phyloP scores from a whole-genome alignment of 1,140 invertebrate species.

The Theocolax elegans region DNA sequence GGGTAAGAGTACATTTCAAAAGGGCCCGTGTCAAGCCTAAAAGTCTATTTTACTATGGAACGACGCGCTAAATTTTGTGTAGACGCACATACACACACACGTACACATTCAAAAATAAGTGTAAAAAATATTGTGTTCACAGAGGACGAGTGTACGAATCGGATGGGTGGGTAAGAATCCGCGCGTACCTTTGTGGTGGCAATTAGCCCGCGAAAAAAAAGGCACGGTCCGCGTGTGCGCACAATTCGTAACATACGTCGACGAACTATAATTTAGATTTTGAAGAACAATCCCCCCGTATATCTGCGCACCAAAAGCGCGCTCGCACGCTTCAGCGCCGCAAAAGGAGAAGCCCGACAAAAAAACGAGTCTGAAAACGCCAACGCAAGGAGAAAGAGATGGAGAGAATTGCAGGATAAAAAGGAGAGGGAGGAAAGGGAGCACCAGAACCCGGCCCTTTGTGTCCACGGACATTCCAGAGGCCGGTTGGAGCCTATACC shows the following conservation, averaged over 20 bases:
- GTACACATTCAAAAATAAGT: too few species aligned
- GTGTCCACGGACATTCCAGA: slow-evolving; percentile 16
- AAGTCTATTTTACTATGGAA: too few species aligned
- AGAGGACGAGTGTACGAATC: too few species aligned
- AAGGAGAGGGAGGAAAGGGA: background rate
- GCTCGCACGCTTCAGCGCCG: background rate
- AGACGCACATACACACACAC: too few species aligned
- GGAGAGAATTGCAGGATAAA: background rate
- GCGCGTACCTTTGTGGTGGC: background rate
- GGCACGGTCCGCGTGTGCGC: too few species aligned
- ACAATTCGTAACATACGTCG: background rate
- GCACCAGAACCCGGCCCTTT: background rate
- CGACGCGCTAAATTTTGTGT: background rate
- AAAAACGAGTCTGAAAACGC: slow-evolving; percentile 13
- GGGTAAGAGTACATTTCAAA: too few species aligned
- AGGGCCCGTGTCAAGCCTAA: too few species aligned
- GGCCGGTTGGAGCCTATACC: background rate
- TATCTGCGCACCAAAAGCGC: background rate
- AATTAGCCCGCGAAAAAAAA: slow-evolving; percentile 28
- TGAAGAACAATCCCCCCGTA: slow-evolving; percentile 6
- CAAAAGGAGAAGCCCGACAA: slow-evolving; percentile 23
- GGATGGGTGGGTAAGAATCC: background rate
- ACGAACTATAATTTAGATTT: slow-evolving; percentile 34
- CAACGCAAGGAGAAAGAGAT: too few species aligned
- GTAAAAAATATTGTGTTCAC: too few species aligned